Conservation (phyloP, 1,140 invertebrate species). For the Ceratosolen solmsi region DNA sequence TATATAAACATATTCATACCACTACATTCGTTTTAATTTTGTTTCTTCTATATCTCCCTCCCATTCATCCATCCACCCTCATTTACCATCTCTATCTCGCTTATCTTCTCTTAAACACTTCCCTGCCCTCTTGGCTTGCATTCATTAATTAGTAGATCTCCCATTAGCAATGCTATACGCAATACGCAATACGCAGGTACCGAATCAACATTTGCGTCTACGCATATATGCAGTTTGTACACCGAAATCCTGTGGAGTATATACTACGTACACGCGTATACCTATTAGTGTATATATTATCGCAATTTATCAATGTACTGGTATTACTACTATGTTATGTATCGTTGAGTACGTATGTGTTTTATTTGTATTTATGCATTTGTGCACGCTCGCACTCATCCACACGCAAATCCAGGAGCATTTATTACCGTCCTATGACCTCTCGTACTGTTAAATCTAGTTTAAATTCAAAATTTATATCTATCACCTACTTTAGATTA, state of each 20-base stretch:
- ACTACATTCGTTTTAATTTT: too few species aligned
- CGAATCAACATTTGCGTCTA: neutral
- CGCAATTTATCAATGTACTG: neutral
- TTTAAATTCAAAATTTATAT: constrained; percentile 33
- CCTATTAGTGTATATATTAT: constrained; percentile 1
- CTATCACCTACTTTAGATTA: neutral
- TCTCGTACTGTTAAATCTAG: constrained; percentile 30
- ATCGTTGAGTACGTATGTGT: neutral
- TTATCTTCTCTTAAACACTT: neutral
- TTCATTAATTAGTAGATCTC: constrained; percentile 38
- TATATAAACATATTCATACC: too few species aligned
- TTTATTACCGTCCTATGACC: constrained; percentile 5
- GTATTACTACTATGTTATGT: neutral
- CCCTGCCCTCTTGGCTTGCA: neutral
- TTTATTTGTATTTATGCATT: neutral
- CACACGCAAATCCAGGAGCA: neutral
- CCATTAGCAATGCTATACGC: neutral
- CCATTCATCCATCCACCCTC: too few species aligned
- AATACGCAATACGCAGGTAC: neutral
- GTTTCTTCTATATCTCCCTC: too few species aligned
- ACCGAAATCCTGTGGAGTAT: neutral
- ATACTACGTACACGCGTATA: neutral
- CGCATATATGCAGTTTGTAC: neutral
- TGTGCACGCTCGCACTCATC: neutral
- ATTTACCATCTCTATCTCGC: neutral